Evolutionary conservation across 2,797 vertebrate species (phyloP).

Genomic region (Siniperca scherzeri): DNA sequence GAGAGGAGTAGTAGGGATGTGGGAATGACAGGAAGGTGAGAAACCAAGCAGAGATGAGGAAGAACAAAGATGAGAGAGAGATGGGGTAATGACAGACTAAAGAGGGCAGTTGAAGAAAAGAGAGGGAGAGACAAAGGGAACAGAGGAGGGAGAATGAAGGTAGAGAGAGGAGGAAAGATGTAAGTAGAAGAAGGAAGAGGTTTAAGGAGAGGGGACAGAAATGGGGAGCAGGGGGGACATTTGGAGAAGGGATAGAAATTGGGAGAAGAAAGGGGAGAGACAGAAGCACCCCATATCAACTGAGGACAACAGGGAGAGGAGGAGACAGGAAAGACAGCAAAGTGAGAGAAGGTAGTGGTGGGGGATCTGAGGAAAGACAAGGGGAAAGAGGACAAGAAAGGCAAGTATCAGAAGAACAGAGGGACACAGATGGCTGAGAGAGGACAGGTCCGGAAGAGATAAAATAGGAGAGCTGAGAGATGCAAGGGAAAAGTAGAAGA

Average conservation of each 20-base stretch:
- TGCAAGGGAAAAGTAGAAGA: neutral
- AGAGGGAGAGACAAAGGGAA: neutral
- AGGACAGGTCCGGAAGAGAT: neutral
- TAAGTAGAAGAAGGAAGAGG: neutral
- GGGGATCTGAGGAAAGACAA: neutral
- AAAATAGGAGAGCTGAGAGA: neutral
- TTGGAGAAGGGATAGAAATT: neutral
- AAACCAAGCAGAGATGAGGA: constrained; percentile 23
- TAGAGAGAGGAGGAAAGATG: neutral
- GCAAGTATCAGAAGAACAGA: constrained; percentile 9
- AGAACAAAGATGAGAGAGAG: constrained; percentile 55
- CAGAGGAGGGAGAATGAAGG: neutral
- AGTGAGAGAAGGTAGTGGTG: neutral
- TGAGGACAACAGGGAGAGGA: neutral
- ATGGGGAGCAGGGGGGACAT: neutral
- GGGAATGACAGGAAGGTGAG: constrained; percentile 31
- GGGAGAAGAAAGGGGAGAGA: neutral
- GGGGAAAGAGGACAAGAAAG: neutral
- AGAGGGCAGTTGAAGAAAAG: constrained; percentile 22
- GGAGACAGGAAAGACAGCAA: neutral
- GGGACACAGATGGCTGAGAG: neutral
- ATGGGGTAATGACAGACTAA: constrained; percentile 64
- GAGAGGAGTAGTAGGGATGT: constrained; percentile 30
- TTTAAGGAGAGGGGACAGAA: neutral
- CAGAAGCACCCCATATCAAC: neutral